Evolutionary conservation across 2,113 vertebrate species (phyloP).

Genomic region (Penelope pileata): DNA sequence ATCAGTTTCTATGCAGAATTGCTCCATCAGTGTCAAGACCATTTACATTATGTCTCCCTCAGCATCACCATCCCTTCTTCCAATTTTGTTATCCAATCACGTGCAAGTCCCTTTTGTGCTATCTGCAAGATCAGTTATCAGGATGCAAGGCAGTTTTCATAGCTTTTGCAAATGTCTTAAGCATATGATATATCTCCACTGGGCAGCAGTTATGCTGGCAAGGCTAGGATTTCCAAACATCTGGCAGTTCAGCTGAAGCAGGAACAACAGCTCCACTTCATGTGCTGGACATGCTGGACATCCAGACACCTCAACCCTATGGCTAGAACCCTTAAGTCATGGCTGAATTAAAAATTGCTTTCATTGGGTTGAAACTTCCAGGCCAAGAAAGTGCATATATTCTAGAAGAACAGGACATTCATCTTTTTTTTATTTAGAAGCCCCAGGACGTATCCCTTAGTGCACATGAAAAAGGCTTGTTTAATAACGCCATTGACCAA

Average conservation of each 20-base stretch:
- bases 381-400: fast-evolving
- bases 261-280: not conserved
- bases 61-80: not conserved
- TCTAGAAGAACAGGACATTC: not conserved
- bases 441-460: not conserved
- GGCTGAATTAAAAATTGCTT: not conserved
- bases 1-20: not conserved
- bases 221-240: not conserved
- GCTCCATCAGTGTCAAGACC: constrained; percentile 13
- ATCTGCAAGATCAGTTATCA: not conserved
- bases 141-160: not conserved
- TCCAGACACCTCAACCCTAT: fast-evolving
- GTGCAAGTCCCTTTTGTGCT: not conserved
- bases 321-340: not conserved
- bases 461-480: not conserved
- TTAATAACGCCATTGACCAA: not conserved
- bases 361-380: not conserved
- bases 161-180: not conserved
- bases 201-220: not conserved
- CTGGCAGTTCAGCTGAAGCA: not conserved
- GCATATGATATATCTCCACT: not conserved
- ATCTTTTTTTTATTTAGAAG: not conserved
- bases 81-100: not conserved
- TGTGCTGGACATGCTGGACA: not conserved
- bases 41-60: constrained; percentile 7